A percentile compares a stretch with the other conserved stretches of the same genome.
These are phyloP conservation scores for Gallinago nigripennis DNA, from an alignment of 2,797 vertebrate species.

Conservation along the genomic window DNA sequence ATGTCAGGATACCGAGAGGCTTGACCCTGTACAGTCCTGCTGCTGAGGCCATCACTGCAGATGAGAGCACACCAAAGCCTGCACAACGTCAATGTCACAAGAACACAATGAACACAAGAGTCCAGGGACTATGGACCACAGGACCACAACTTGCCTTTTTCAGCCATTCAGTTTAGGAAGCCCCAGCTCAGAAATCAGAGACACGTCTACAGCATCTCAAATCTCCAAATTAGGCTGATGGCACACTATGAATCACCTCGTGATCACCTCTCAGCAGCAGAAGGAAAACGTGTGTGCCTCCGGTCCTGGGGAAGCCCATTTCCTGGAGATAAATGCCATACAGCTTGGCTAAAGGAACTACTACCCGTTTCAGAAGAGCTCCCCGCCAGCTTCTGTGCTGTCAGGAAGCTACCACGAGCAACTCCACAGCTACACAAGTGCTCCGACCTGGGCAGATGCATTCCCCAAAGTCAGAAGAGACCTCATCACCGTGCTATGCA, in stretches of 20 bases:
- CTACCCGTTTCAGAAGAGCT: not conserved
- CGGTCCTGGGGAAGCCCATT: not conserved
- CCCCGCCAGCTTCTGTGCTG: not conserved
- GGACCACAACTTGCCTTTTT: not conserved
- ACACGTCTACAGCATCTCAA: rapidly evolving
- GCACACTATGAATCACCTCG: not conserved
- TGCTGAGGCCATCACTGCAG: not conserved
- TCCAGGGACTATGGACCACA: not conserved
- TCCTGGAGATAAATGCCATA: not conserved
- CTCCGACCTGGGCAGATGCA: not conserved
- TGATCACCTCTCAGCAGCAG: not conserved
- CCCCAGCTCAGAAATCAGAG: not conserved
- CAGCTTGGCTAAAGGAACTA: not conserved
- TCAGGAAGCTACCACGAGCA: not conserved
- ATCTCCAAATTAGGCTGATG: not conserved
- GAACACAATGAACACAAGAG: not conserved
- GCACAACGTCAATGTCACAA: not conserved
- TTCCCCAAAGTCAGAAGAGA: not conserved
- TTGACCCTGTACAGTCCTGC: not conserved
- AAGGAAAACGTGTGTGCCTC: not conserved
- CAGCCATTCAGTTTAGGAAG: not conserved
- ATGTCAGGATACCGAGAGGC: rapidly evolving
- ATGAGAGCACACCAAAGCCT: not conserved
- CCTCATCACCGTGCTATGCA: not conserved
- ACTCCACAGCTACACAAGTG: not conserved